These are phyloP conservation scores for Lerista edwardsae DNA, from an alignment of 2,797 vertebrate species.

Conservation along the genomic window DNA sequence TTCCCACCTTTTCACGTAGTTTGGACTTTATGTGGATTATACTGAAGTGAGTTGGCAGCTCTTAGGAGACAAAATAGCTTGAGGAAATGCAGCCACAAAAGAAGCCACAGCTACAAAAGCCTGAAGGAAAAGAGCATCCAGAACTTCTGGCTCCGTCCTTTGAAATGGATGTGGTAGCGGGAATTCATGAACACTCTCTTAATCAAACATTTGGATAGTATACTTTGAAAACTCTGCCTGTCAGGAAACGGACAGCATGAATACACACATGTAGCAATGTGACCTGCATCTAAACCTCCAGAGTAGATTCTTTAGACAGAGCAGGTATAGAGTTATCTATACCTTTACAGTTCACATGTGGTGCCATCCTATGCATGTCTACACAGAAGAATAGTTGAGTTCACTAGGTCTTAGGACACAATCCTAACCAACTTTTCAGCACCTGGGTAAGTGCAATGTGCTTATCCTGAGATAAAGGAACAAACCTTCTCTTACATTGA, in stretches of 20 bases:
- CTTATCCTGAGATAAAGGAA: no score
- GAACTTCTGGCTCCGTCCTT: background rate
- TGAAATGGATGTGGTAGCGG: background rate
- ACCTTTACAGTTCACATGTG: background rate
- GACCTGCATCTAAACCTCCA: background rate
- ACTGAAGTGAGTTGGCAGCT: background rate
- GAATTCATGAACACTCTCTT: background rate
- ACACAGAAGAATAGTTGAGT: no score
- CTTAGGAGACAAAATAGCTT: background rate
- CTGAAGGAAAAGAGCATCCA: constrained; percentile 42
- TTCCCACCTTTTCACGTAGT: background rate
- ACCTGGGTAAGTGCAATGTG: no score
- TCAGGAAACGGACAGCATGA: background rate
- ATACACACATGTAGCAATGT: background rate
- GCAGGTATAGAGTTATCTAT: no score
- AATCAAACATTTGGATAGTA: background rate
- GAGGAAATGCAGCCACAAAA: constrained; percentile 15
- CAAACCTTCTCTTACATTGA: no score
- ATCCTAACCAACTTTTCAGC: no score
- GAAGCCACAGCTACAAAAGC: constrained; percentile 10
- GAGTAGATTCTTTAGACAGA: background rate
- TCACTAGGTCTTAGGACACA: no score
- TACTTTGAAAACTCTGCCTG: constrained; percentile 20
- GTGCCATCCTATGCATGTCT: no score
- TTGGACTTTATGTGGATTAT: background rate